phyloP scores from a whole-genome alignment of 2,113 vertebrate genomes.

The Xiphorhynchus elegans region DNA sequence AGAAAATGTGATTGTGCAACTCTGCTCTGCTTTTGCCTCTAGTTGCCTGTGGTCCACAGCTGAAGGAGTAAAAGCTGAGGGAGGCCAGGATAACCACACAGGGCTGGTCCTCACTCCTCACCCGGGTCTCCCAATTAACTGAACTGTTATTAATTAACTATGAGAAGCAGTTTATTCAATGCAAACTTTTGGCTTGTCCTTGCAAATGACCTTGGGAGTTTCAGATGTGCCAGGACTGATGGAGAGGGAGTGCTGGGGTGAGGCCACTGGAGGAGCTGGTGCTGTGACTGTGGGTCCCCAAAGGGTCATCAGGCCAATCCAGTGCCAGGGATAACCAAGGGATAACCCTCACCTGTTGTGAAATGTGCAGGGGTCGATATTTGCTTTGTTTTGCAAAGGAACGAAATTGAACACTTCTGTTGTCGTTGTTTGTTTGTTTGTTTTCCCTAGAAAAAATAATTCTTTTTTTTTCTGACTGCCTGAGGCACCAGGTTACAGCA shows the following conservation, averaged over 20 bases:
- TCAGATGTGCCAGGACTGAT: background rate
- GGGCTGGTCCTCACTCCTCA: background rate
- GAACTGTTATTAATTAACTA: background rate
- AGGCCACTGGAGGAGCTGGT: background rate
- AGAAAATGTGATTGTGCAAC: conserved; percentile 8
- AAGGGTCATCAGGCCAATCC: background rate
- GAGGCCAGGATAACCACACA: background rate
- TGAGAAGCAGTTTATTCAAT: background rate
- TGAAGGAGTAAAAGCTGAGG: background rate
- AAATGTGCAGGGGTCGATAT: background rate
- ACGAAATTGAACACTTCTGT: background rate
- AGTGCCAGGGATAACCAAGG: background rate
- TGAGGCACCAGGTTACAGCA: background rate
- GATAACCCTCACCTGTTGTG: background rate
- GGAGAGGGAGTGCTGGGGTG: background rate
- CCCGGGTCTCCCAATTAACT: background rate
- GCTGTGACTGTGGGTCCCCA: background rate
- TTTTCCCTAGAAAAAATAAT: background rate
- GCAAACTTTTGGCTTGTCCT: background rate
- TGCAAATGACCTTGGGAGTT: background rate
- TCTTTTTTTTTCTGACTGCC: background rate
- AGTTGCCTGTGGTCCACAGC: background rate
- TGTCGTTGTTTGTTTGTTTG: background rate
- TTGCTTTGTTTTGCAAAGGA: background rate
- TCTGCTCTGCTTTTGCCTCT: background rate